These are phyloP conservation scores for Hemicrepidius hirtus DNA, from an alignment of 2,888 invertebrate species.

Conservation along the genomic window DNA sequence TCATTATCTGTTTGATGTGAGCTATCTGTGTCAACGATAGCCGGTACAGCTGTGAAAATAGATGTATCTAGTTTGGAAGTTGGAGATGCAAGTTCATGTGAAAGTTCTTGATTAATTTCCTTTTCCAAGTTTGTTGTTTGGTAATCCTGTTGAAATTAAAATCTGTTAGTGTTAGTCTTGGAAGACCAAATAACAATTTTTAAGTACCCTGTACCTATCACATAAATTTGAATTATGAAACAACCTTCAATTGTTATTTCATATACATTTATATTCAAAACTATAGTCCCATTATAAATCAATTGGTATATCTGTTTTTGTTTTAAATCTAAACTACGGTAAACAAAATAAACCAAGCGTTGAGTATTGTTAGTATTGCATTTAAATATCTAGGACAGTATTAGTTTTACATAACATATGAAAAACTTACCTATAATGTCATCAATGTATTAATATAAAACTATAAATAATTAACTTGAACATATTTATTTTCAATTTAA, in stretches of 20 bases:
- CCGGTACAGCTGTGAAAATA: slow-evolving; percentile 55
- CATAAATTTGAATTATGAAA: too few relatives aligned
- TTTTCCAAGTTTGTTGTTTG: neutral
- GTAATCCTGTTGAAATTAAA: slow-evolving; percentile 6
- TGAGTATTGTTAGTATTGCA: slow-evolving; percentile 70
- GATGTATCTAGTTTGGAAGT: neutral
- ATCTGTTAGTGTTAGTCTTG: too few relatives aligned
- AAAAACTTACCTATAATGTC: slow-evolving; percentile 25
- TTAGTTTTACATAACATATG: slow-evolving; percentile 27
- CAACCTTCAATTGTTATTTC: too few relatives aligned
- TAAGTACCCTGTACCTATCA: neutral
- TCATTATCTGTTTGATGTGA: slow-evolving; percentile 39
- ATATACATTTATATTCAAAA: too few relatives aligned
- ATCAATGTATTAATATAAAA: slow-evolving; percentile 5
- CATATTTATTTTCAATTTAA: slow-evolving; percentile 15
- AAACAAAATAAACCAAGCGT: slow-evolving; percentile 2
- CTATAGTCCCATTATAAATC: too few relatives aligned
- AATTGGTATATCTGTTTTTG: too few relatives aligned
- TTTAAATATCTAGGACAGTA: slow-evolving; percentile 33
- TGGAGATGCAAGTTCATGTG: neutral
- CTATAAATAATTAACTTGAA: slow-evolving; percentile 16
- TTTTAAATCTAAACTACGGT: neutral
- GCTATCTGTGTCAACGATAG: slow-evolving; percentile 50
- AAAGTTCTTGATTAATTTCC: neutral
- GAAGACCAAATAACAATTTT: neutral